Conservation (phyloP, 2,888 invertebrate species). For the Tetropium fuscum region DNA sequence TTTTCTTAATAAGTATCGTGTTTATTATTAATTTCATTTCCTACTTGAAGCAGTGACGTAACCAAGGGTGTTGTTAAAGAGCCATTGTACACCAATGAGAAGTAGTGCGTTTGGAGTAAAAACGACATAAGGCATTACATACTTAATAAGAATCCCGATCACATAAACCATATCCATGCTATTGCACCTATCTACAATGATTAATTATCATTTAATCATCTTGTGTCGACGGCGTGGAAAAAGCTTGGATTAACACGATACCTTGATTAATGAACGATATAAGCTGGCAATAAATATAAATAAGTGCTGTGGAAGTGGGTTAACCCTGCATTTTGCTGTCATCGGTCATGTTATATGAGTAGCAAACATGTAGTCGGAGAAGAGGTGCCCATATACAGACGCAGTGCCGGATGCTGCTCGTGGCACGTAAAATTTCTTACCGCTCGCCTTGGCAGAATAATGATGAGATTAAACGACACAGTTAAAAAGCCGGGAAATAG, state of each 20-base stretch:
- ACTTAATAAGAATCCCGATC: too few species aligned
- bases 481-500: constrained; percentile 38
- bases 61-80: too few species aligned
- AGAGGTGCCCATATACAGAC: constrained; percentile 40
- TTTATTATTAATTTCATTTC: too few species aligned
- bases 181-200: neutral
- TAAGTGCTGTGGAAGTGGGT: constrained; percentile 20
- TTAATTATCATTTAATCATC: neutral
- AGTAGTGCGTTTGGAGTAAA: too few species aligned
- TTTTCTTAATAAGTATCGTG: too few species aligned
- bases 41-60: too few species aligned
- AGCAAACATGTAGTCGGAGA: constrained; percentile 32
- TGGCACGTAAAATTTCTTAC: constrained; percentile 42
- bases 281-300: constrained; percentile 1
- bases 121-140: too few species aligned
- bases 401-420: constrained; percentile 36
- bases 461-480: constrained; percentile 32
- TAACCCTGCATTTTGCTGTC: constrained; percentile 11
- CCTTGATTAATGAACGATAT: neutral
- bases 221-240: neutral
- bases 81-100: too few species aligned
- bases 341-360: constrained; percentile 30
- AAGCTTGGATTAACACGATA: neutral
- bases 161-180: too few species aligned
- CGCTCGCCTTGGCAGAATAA: constrained; percentile 35